Conservation (phyloP, 2,797 vertebrate genomes). For the Sparidentex hasta region DNA sequence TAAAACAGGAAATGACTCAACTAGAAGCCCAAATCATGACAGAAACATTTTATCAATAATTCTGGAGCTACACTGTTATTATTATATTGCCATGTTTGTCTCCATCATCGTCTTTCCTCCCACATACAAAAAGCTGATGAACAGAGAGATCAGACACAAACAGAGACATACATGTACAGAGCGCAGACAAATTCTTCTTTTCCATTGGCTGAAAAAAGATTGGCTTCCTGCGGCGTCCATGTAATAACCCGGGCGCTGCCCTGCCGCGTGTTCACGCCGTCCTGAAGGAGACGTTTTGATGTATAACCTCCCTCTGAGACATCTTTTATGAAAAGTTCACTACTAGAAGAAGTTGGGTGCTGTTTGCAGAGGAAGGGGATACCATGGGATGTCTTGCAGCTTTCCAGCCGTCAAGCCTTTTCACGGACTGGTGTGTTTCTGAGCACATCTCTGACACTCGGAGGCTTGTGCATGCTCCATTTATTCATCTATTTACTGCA, state of each 20-base stretch:
- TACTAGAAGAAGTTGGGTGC: background rate
- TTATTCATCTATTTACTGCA: slow-evolving; percentile 72
- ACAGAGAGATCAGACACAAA: background rate
- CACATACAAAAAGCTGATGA: background rate
- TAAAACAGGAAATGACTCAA: no score
- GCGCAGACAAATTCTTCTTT: background rate
- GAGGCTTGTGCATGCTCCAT: slow-evolving; percentile 53
- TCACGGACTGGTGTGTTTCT: slow-evolving; percentile 61
- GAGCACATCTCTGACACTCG: slow-evolving; percentile 58
- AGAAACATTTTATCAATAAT: no score
- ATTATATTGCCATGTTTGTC: background rate
- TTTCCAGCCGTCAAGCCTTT: slow-evolving; percentile 52
- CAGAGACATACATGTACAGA: background rate
- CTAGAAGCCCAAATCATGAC: no score
- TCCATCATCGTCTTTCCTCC: background rate
- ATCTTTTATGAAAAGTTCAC: slow-evolving; percentile 27
- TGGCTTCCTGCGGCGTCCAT: background rate
- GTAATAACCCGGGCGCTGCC: slow-evolving; percentile 17
- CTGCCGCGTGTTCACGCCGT: background rate
- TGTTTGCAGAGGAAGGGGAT: slow-evolving; percentile 29
- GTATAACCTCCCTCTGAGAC: background rate
- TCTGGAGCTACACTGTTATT: background rate
- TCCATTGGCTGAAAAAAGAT: background rate
- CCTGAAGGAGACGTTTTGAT: slow-evolving; percentile 41
- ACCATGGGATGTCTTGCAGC: slow-evolving; percentile 50